Conservation (phyloP, 2,888 invertebrate genomes). For the Polyommatus icarus region DNA sequence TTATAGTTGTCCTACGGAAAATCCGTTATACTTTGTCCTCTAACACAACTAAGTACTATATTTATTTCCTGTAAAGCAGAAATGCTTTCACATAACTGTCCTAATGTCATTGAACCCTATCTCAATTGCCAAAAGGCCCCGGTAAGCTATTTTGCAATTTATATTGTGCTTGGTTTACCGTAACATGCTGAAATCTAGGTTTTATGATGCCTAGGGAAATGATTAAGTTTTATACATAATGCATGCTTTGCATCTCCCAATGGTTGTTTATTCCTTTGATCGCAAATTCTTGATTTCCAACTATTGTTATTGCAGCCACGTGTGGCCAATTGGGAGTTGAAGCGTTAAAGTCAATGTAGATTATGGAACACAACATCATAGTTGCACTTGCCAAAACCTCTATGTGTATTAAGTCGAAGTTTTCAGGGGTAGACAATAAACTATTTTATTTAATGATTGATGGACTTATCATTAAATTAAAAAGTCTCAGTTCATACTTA, state of each 20-base stretch:
- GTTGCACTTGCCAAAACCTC: too few relatives aligned
- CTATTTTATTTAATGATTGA: too few relatives aligned
- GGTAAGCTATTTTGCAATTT: neutral
- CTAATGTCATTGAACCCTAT: neutral
- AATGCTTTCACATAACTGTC: neutral
- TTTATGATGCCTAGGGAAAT: neutral
- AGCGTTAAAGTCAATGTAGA: too few relatives aligned
- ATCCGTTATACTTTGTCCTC: neutral
- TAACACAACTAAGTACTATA: neutral
- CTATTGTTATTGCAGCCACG: too few relatives aligned
- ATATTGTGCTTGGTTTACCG: neutral
- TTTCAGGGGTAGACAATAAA: too few relatives aligned
- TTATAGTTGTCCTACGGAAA: neutral
- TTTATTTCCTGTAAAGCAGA: neutral
- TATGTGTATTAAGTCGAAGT: too few relatives aligned
- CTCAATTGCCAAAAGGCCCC: neutral
- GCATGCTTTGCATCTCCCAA: neutral
- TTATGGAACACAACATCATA: too few relatives aligned
- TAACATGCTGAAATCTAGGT: neutral
- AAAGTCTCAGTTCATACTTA: too few relatives aligned
- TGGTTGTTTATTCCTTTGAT: too few relatives aligned
- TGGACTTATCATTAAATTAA: too few relatives aligned
- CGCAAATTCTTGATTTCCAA: too few relatives aligned
- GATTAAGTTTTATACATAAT: neutral
- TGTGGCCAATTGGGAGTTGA: too few relatives aligned